Evolutionary conservation across 2,888 invertebrate species (phyloP), one percentile per base, ranked within the genome.

Genomic region (Thecocarcelia acutangulata): DNA sequence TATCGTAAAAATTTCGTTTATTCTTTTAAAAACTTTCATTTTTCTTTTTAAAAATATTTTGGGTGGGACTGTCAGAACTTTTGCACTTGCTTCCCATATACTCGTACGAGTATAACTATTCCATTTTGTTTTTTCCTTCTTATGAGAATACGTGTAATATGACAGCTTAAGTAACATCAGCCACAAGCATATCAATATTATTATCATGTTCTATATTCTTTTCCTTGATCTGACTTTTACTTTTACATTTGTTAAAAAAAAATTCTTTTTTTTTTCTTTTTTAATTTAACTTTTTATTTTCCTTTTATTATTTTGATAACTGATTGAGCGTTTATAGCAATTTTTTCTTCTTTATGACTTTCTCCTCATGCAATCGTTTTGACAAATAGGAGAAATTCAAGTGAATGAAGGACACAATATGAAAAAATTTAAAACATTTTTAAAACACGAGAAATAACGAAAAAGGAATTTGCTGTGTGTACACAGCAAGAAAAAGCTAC

Each of bases 211-310:
- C 50, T 58, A 69, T 58, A 58, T 64, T 74, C 70, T 75, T 66
- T 59, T 70, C 44, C 64, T 75, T 66, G 70, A 75, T n/a, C 46
- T 75, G 80, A 75, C 70, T 80, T 80, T 77, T 77, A 77, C 63
- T 77, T 77, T 69, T 75, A 66, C 24, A 6, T 24, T 33, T 58
- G 56, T 40, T 4, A 24, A 40, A 70, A 50, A 40, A 24, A 37
- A n/a, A 44, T 21, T 13, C n/a, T n/a, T n/a, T n/a, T n/a, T n/a
- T 3, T 13, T 44, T 64, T 21, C 52, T 4, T 12, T 2, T 13
- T 40, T 56, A 48, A 15, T 63, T 19, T 13, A 58, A 40, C 19
- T 58, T 75, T 59, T 66, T 66, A 37, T 37, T 17, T 73, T 74
- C 58, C 28, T 68, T 40, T 46, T 37, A 46, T 69, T 76, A 48